Base-by-base conservation (phyloP, 1,140 invertebrate genomes). In the Chrysomallon squamiferum region DNA sequence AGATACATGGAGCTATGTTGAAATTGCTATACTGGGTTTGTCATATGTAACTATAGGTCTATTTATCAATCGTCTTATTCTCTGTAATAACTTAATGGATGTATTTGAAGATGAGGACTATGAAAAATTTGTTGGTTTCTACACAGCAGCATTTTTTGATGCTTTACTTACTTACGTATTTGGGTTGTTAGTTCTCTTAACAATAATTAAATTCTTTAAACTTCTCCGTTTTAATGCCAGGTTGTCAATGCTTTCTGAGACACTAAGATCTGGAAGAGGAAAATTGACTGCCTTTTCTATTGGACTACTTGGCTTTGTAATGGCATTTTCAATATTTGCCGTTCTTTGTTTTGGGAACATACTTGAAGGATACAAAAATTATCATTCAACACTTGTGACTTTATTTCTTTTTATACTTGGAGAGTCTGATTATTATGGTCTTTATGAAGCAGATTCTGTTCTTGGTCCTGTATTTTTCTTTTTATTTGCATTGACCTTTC, bases 161-260 rank as follows among this genome's bases (percentile, higher is more conserved):
- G 67, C 66, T 32, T 59, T 70, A 27, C 65, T 75, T 25, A 32
- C 57, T 0, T 73, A 75, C 35, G 22, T 72, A 0, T 62, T 77
- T 65, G 73, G 68, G 29, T 65, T 63, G 47, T 43, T 75, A 15
- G 65, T 75, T 4, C 50, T 58, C 11, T 22, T 77, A n/a, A 65
- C 75, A 4, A 77, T 71, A 43, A 29, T 77, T 6, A 77, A 77
- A 63, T 58, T 70, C 15, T 61, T 75, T 29, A 77, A 75, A 52
- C 52, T 75, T 25, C 59, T 77, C 3, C 59, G 58, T 41, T 77
- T 72, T 47, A 77, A 77, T 61, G 62, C 60, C 43, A 75, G 64
- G 20, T 71, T 68, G 38, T 68, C 57, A 35, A 54, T 72, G 18
- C 29, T 75, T 11, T 33, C 59, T 15, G 56, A 68, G 7, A 70